phyloP scores from a whole-genome alignment of 2,888 invertebrate species.

The Diarsia mendica region DNA sequence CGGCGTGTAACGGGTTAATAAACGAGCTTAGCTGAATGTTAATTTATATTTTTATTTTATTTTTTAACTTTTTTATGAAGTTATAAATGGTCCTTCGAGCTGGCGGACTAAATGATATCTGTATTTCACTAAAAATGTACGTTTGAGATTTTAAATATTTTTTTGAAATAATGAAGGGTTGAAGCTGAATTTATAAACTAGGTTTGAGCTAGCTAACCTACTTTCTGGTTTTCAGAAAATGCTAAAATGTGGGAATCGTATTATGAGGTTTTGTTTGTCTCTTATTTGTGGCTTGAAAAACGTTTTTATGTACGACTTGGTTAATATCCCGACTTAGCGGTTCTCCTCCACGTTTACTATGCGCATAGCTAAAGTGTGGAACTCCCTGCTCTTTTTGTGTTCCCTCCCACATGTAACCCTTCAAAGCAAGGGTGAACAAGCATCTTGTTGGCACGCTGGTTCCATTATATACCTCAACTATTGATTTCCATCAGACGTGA shows the following conservation, averaged over 20 bases:
- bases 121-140: constrained; percentile 39
- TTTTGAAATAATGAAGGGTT: constrained; percentile 22
- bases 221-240: constrained; percentile 16
- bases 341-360: no score
- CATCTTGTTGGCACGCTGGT: no score
- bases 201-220: constrained; percentile 3
- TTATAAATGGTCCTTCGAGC: constrained; percentile 41
- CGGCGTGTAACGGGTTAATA: constrained; percentile 69
- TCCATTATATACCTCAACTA: no score
- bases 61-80: constrained; percentile 43
- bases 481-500: no score
- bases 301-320: not conserved
- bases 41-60: constrained; percentile 60
- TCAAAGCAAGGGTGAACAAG: no score
- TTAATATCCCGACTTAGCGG: no score
- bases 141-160: constrained; percentile 33
- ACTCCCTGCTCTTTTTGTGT: no score
- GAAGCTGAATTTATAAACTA: constrained; percentile 23
- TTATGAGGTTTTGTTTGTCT: not conserved
- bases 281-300: not conserved
- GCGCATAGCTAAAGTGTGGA: no score
- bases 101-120: constrained; percentile 50
- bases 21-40: constrained; percentile 67
- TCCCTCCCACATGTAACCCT: no score
- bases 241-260: constrained; percentile 4